These are phyloP conservation scores for Dreissena rostriformis DNA, from an alignment of 1,140 invertebrate species.

Conservation along the genomic window DNA sequence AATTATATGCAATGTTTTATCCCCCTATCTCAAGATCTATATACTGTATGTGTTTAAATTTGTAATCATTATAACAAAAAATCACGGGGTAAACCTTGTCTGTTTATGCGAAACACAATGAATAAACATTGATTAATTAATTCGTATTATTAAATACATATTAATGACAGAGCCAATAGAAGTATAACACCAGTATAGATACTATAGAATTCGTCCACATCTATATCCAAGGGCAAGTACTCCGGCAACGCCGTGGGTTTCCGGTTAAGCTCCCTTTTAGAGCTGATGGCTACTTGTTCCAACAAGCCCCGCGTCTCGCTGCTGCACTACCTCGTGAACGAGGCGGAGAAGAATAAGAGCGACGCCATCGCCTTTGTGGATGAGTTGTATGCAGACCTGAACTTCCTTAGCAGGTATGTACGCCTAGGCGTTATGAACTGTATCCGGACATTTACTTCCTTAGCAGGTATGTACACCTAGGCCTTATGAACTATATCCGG, in stretches of 20 bases:
- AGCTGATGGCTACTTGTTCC: slow-evolving; percentile 95
- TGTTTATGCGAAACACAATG: background rate
- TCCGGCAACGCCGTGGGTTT: slow-evolving; percentile 97
- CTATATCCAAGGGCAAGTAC: slow-evolving; percentile 90
- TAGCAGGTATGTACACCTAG: too few relatives aligned
- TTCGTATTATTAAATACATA: background rate
- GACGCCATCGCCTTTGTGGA: slow-evolving; percentile 73
- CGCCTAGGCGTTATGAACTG: background rate
- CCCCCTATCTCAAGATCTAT: too few relatives aligned
- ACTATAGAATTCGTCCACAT: background rate
- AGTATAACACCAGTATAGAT: background rate
- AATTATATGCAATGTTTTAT: too few relatives aligned
- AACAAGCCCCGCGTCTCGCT: slow-evolving; percentile 98
- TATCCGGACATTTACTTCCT: too few relatives aligned
- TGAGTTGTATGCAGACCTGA: slow-evolving; percentile 69
- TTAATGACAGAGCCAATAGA: background rate
- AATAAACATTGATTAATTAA: background rate
- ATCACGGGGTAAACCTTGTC: too few relatives aligned
- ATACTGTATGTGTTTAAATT: too few relatives aligned
- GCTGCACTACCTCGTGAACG: slow-evolving; percentile 92
- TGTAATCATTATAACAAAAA: too few relatives aligned
- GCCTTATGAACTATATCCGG: too few relatives aligned
- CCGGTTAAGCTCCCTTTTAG: slow-evolving; percentile 95
- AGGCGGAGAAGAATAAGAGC: slow-evolving; percentile 74
- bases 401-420: slow-evolving; percentile 68